Evolutionary conservation across 2,113 vertebrate genomes (phyloP).

Genomic region (Fulmarus glacialis): DNA sequence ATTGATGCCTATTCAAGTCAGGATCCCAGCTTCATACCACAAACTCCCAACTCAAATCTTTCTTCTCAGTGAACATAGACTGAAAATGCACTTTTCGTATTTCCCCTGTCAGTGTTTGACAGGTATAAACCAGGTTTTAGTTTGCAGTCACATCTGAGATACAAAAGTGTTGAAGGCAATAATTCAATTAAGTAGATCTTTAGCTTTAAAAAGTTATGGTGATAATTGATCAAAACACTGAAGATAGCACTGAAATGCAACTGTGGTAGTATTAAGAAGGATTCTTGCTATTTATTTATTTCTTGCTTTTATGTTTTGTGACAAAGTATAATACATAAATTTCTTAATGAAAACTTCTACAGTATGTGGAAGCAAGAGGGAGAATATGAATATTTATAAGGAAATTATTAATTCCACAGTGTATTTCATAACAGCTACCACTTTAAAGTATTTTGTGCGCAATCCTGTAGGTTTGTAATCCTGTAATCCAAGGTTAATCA

Average conservation of each 20-base stretch:
- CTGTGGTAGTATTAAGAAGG: background rate
- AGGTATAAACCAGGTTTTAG: background rate
- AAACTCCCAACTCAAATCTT: background rate
- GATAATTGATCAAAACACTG: background rate
- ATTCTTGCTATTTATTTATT: background rate
- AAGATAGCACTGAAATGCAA: background rate
- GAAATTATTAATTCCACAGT: background rate
- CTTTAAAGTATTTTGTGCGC: background rate
- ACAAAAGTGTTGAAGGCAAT: background rate
- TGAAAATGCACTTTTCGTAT: background rate
- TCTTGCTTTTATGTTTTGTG: background rate
- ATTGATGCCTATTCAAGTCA: background rate
- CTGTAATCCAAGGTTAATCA: background rate
- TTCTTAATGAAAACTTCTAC: background rate
- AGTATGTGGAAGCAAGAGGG: background rate
- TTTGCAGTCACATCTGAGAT: background rate
- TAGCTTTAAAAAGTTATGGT: background rate
- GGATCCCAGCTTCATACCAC: background rate
- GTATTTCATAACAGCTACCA: background rate
- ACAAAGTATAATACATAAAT: background rate
- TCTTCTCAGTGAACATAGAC: background rate
- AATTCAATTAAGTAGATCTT: background rate
- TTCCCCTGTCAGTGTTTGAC: background rate
- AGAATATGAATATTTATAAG: background rate
- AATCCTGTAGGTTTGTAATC: too few relatives aligned